Evolutionary conservation across 2,888 invertebrate genomes (phyloP), one percentile per base, ranked within the genome.

Genomic region (Gymnocheta viridis): DNA sequence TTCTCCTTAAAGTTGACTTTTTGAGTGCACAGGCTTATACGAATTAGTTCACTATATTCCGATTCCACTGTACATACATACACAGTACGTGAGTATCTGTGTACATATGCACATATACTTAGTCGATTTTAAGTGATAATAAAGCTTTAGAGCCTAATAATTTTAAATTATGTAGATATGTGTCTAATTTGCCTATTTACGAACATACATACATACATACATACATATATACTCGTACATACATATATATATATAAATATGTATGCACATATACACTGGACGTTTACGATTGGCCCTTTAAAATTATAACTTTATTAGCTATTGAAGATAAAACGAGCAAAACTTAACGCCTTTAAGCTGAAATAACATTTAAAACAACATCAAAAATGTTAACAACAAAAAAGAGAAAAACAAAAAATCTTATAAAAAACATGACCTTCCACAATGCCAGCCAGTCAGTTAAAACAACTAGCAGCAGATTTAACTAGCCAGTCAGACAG

Each of bases 391-490:
- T 17, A 56, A 72, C 44, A 44, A 58, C 58, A 58, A 51, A 17
- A 56, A 51, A 67, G 41, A 32, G 47, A 41, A 73, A 64, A 60
- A 73, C 44, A 22, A 67, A 76, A 54, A 70, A 38, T 22, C 32
- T n/a, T 49, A 32, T 38, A 76, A 87, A 88, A 89, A 89, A 88
- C 90, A 89, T 90, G 90, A 90, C 90, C 90, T 90, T 90, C 89
- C 90, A 88, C 90, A 90, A 90, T 90, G 90, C 90, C 90, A 90
- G 85, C 90, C 89, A 90, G 79, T 85, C 89, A 90, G 79, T 85
- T 85, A 85, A 86, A 62, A 86, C 86, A 85, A 86, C 86, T 86
- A 85, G 83, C 56, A 79, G 70, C 32, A 74, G 27, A 76, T 44
- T 62, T 69, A 81, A 76, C 19, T 7, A 24, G 22, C 44, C n/a